Evolutionary conservation across 2,888 invertebrate genomes (phyloP).

Genomic region (Apodemia mormo): DNA sequence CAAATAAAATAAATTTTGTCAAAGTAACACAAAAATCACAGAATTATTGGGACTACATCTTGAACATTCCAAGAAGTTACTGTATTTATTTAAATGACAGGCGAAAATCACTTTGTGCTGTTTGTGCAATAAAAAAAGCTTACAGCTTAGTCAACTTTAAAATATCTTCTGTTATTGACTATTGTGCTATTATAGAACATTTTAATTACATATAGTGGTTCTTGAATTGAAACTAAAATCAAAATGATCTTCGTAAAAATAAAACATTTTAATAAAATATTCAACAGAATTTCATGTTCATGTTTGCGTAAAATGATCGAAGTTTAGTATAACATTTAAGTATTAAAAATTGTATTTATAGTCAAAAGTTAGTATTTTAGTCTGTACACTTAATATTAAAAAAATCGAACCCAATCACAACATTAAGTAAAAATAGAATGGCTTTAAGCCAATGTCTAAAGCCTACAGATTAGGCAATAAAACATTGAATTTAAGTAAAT

Average conservation of each 20-base stretch:
- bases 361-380: background rate
- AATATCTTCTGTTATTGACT: background rate
- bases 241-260: slow-evolving; percentile 3
- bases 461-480: too few species aligned
- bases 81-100: background rate
- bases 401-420: too few species aligned
- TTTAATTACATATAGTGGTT: background rate
- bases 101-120: background rate
- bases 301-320: background rate
- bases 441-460: too few species aligned
- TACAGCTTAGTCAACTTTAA: slow-evolving; percentile 9
- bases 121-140: slow-evolving; percentile 17
- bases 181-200: slow-evolving; percentile 3
- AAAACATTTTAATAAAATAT: slow-evolving; percentile 8
- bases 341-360: background rate
- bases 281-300: background rate
- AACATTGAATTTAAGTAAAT: background rate
- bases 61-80: background rate
- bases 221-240: background rate
- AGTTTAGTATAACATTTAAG: background rate
- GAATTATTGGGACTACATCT: slow-evolving; percentile 6
- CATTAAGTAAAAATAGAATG: too few species aligned
- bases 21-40: slow-evolving; percentile 19
- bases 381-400: too few species aligned
- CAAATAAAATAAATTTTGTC: slow-evolving; percentile 49